Evolutionary conservation across 2,888 invertebrate species (phyloP).

Genomic region (Agapostemon virescens): DNA sequence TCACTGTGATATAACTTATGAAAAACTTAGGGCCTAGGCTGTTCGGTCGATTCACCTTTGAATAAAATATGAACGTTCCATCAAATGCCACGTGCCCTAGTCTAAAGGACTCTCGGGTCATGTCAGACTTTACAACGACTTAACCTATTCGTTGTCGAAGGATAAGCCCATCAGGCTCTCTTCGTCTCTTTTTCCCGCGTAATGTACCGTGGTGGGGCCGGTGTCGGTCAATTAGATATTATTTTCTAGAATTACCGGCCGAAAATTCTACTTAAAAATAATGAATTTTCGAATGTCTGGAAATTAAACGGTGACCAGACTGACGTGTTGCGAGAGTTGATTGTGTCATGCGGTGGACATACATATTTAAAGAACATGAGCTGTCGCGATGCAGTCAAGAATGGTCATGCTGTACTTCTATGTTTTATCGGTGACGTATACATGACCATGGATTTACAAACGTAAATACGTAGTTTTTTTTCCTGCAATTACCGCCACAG

Average conservation of each 20-base stretch:
- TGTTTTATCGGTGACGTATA: constrained; percentile 41
- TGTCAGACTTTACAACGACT: constrained; percentile 24
- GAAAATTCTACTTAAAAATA: neutral
- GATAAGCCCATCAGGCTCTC: constrained; percentile 10
- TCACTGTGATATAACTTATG: constrained; percentile 29
- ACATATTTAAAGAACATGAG: constrained; percentile 9
- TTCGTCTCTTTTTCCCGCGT: constrained; percentile 1
- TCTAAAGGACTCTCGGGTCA: constrained; percentile 41
- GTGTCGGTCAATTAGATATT: neutral
- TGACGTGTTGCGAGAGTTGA: neutral
- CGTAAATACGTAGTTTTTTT: neutral
- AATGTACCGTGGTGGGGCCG: neutral
- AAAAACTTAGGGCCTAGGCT: constrained; percentile 31
- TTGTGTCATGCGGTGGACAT: constrained; percentile 8
- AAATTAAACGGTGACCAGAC: neutral
- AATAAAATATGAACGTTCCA: constrained; percentile 65
- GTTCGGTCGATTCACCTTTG: constrained; percentile 53
- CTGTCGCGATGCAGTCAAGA: constrained; percentile 12
- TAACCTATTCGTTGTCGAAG: constrained; percentile 1
- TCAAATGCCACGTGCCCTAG: constrained; percentile 51
- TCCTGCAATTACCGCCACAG: neutral
- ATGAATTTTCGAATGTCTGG: neutral
- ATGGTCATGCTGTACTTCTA: constrained; percentile 39
- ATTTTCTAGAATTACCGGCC: neutral
- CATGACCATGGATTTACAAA: neutral